Evolutionary conservation across 2,888 invertebrate species (phyloP).

Genomic region (Caenorhabditis sp.): DNA sequence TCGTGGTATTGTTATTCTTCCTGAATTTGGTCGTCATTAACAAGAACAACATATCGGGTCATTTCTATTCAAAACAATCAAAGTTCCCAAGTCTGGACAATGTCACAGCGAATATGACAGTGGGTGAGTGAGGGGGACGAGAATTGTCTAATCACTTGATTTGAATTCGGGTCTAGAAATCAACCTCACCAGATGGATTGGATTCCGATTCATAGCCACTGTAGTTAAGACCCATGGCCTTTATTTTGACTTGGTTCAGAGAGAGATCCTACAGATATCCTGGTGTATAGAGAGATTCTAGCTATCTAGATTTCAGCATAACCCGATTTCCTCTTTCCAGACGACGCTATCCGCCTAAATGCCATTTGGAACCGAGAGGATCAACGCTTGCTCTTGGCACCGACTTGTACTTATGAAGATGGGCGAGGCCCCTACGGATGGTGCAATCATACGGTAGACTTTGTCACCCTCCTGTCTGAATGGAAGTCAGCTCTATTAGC

Average conservation of each 20-base stretch:
- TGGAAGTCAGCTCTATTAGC: too few relatives aligned
- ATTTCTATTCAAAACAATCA: neutral
- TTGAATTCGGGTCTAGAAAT: too few relatives aligned
- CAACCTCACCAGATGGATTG: too few relatives aligned
- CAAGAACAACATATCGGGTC: constrained; percentile 11
- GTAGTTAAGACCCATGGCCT: too few relatives aligned
- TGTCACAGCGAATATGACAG: constrained; percentile 30
- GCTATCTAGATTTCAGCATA: neutral
- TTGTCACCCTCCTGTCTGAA: too few relatives aligned
- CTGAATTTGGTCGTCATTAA: constrained; percentile 22
- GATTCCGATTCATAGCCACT: too few relatives aligned
- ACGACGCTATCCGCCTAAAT: constrained; percentile 33
- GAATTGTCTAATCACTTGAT: too few relatives aligned
- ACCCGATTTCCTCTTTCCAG: constrained; percentile 2
- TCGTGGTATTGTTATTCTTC: constrained; percentile 20
- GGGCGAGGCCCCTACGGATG: constrained; percentile 3
- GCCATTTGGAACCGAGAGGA: constrained; percentile 28
- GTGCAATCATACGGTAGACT: constrained; percentile 34
- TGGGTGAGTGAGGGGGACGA: constrained; percentile 7
- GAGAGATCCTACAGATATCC: too few relatives aligned
- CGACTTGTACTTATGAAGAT: constrained; percentile 16
- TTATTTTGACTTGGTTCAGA: too few relatives aligned
- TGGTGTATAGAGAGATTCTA: too few relatives aligned
- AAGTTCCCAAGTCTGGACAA: constrained; percentile 21
- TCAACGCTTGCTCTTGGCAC: neutral